Percentiles rank a stretch among this genome's conserved stretches.
Evolutionary conservation across 2,113 vertebrate species (phyloP).

Genomic region (Pangasianodon hypophthalmus): DNA sequence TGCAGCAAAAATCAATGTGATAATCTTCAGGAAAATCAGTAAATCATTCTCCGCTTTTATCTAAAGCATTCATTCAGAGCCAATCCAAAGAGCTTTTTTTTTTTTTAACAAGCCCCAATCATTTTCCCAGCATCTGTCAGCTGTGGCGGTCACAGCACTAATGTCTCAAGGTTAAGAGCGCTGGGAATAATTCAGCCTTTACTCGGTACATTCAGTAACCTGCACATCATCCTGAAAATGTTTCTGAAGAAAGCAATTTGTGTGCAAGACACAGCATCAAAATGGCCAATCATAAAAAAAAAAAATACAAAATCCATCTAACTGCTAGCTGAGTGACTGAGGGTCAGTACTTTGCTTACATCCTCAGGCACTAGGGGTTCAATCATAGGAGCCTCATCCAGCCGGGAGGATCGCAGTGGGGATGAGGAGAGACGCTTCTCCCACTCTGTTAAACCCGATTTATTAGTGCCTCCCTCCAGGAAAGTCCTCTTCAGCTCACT

Average conservation of each 20-base stretch:
- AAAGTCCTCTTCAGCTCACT: slow-evolving; percentile 93
- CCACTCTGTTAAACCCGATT: slow-evolving; percentile 84
- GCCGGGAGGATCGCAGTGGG: slow-evolving; percentile 80
- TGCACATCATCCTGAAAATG: slow-evolving; percentile 9
- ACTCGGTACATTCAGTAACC: slow-evolving; percentile 3
- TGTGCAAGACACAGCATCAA: background rate
- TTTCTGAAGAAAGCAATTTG: slow-evolving; percentile 15
- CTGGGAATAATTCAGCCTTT: slow-evolving; percentile 2
- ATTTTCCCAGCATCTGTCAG: slow-evolving; percentile 30
- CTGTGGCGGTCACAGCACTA: slow-evolving; percentile 11
- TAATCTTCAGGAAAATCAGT: slow-evolving; percentile 4
- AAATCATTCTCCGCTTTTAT: slow-evolving; percentile 1
- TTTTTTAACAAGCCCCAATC: slow-evolving; percentile 13
- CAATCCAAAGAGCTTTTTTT: background rate
- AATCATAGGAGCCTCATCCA: slow-evolving; percentile 95
- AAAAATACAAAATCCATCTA: background rate
- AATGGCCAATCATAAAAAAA: background rate
- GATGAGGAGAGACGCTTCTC: slow-evolving; percentile 93
- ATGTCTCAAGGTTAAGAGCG: slow-evolving; percentile 19
- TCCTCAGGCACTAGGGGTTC: slow-evolving; percentile 92
- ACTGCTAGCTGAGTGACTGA: background rate
- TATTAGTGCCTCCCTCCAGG: slow-evolving; percentile 85
- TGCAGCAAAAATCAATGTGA: slow-evolving; percentile 37
- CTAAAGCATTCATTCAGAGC: slow-evolving; percentile 20
- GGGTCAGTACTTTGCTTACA: slow-evolving; percentile 69